These are phyloP conservation scores for Eulithis testata DNA, from an alignment of 2,888 invertebrate species.

Conservation along the genomic window DNA sequence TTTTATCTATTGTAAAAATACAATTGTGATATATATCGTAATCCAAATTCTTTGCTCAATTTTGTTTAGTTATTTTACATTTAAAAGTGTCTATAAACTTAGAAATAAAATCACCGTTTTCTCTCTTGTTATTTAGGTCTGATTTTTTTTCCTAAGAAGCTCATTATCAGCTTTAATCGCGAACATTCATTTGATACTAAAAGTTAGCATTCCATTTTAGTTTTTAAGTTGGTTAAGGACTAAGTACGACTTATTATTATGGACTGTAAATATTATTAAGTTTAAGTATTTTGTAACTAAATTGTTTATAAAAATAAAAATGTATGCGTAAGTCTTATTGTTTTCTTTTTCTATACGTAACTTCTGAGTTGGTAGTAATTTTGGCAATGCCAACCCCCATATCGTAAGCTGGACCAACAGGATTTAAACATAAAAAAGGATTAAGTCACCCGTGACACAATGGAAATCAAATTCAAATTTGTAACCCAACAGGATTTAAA, in stretches of 20 bases:
- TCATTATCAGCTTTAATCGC: conserved; percentile 19
- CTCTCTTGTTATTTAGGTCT: background rate
- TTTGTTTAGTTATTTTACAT: too few species aligned
- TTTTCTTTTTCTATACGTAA: conserved; percentile 24
- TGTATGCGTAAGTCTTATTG: conserved; percentile 37
- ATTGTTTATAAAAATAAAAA: conserved; percentile 70
- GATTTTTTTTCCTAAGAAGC: conserved; percentile 2
- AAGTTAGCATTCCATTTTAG: conserved; percentile 32
- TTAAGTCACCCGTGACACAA: too few species aligned
- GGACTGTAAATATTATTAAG: conserved; percentile 68
- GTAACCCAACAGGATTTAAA: too few species aligned
- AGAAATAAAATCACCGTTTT: background rate
- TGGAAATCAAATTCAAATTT: too few species aligned
- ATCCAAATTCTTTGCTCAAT: too few species aligned
- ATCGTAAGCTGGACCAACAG: too few species aligned
- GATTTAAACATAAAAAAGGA: too few species aligned
- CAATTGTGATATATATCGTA: too few species aligned
- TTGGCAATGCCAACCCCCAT: too few species aligned
- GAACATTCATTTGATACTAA: background rate
- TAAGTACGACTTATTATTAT: conserved; percentile 53
- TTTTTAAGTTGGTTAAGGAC: conserved; percentile 36
- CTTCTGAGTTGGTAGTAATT: too few species aligned
- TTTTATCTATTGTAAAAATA: too few species aligned
- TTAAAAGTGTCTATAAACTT: background rate
- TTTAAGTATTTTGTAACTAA: conserved; percentile 65